Evolutionary conservation across 1,140 invertebrate genomes (phyloP), one percentile per base, ranked within the genome.

Genomic region (Leguminivora glycinivorella): DNA sequence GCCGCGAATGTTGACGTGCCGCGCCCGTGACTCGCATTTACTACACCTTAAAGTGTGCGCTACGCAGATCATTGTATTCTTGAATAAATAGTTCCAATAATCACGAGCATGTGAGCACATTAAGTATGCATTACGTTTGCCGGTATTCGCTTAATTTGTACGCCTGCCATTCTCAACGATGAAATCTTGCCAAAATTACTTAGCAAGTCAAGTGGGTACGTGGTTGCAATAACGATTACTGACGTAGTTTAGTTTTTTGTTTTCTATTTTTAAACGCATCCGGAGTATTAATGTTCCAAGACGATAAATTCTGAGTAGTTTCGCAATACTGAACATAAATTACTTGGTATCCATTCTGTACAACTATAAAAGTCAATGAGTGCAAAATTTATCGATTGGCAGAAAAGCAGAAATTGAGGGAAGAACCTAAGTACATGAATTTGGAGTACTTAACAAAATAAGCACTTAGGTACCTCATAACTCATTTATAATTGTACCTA

Each of bases 1-100:
- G 85, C 78, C 85, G 74, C 77, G 72, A 68, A 78, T 80, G 84
- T 85, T 85, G 86, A 88, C 81, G 85, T 84, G 80, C 73, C 70
- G 67, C 56, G 78, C 78, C 84, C 83, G 82, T 89, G 87, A 85
- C 83, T 89, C 74, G 85, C 79, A 84, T 86, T 77, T 79, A 78
- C 79, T 81, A 76, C 84, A 81, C 71, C 66, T 70, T 22, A 52
- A 22, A 17, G 19, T 22, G 19, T 52, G n/a, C 71, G 71, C 83
- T 74, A 83, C 77, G 80, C 72, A 69, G 78, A 70, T 78, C 72
- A 87, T 87, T 84, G 83, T 84, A 71, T 85, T 85, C 82, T 73
- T 58, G 80, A 86, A 67, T 79, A 74, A 81, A 80, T 81, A 74
- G 70, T 58, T 52, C 19, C 47, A 22, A 52, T 79, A 79, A 81